These are phyloP conservation scores for Callocephalon fimbriatum DNA, from an alignment of 2,113 vertebrate species.

Conservation along the genomic window DNA sequence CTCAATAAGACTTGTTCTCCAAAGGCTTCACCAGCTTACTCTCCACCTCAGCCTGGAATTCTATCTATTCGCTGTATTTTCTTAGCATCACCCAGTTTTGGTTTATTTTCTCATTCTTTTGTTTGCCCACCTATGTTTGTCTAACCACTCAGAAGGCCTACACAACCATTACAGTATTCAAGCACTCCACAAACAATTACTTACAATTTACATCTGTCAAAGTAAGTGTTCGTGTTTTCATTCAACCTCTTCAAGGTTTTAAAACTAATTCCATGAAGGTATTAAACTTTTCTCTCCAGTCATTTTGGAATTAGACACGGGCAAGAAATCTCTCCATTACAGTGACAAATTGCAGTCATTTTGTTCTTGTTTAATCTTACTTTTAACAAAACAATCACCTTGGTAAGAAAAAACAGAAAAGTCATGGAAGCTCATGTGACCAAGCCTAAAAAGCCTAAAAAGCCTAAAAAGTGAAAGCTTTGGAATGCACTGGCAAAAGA, in stretches of 20 bases:
- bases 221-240: not conserved
- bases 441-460: not conserved
- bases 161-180: not conserved
- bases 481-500: not conserved
- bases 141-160: not conserved
- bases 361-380: not conserved
- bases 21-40: not conserved
- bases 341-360: slow-evolving; percentile 29
- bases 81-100: not conserved
- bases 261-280: not conserved
- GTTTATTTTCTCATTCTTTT: not conserved
- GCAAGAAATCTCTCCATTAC: not conserved
- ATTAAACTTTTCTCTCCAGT: not conserved
- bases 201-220: not conserved
- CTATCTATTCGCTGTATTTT: not conserved
- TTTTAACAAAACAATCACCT: slow-evolving; percentile 35
- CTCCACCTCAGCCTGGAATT: not conserved
- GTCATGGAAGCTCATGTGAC: not conserved
- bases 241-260: not conserved
- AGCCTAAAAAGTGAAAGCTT: slow-evolving; percentile 1
- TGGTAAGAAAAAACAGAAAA: not conserved
- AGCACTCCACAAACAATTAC: not conserved
- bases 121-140: slow-evolving; percentile 11
- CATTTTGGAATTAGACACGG: not conserved
- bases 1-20: not conserved